These are phyloP conservation scores for Aphelenchoides besseyi DNA, from an alignment of 1,140 invertebrate species.

Conservation along the genomic window DNA sequence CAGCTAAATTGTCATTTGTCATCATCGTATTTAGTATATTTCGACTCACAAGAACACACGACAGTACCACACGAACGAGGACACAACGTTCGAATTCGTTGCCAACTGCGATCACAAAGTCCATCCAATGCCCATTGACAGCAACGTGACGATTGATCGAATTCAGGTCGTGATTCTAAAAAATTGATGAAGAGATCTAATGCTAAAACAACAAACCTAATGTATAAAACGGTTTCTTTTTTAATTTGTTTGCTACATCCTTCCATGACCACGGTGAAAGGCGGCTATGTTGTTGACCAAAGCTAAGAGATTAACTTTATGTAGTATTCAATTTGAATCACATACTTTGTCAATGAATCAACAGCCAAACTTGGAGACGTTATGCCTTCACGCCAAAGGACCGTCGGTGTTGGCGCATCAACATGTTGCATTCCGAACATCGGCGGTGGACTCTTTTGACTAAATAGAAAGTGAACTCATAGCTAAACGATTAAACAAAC, in stretches of 20 bases:
- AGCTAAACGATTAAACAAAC: neutral
- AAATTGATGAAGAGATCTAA: too few relatives aligned
- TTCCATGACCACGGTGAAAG: slow-evolving; percentile 8
- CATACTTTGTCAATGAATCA: neutral
- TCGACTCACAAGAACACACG: slow-evolving; percentile 44
- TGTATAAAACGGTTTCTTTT: slow-evolving; percentile 13
- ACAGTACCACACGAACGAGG: slow-evolving; percentile 48
- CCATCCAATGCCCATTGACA: slow-evolving; percentile 50
- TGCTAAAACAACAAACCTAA: neutral
- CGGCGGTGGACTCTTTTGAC: neutral
- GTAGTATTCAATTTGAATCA: neutral
- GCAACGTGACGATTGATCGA: slow-evolving; percentile 30
- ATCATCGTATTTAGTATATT: neutral
- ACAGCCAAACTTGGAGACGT: neutral
- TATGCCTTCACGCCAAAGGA: neutral
- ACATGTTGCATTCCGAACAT: neutral
- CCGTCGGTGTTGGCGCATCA: neutral
- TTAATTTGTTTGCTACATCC: slow-evolving; percentile 10
- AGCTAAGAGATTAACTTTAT: neutral
- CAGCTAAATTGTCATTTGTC: slow-evolving; percentile 1
- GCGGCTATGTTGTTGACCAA: neutral
- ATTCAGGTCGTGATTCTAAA: slow-evolving; percentile 13
- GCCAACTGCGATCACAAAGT: slow-evolving; percentile 47
- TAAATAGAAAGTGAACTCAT: neutral
- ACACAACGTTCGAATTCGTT: slow-evolving; percentile 44